Evolutionary conservation across 2,113 vertebrate genomes (phyloP).

Genomic region (Mesembrinibis cayennensis): DNA sequence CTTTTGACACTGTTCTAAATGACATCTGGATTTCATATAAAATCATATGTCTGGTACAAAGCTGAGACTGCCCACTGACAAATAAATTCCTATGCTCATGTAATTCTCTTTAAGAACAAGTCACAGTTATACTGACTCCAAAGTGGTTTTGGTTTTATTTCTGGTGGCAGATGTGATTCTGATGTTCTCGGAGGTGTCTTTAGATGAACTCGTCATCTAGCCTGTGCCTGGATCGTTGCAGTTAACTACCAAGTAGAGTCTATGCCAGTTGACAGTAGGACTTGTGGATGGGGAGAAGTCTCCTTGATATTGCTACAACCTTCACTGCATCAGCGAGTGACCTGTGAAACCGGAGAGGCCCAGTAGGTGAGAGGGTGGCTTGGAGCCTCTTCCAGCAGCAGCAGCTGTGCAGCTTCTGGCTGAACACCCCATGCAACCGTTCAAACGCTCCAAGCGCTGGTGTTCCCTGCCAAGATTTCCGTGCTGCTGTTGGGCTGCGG

Average conservation of each 20-base stretch:
- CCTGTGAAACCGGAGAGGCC: background rate
- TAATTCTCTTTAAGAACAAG: background rate
- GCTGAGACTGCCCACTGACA: slow-evolving; percentile 33
- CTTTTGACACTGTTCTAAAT: slow-evolving; percentile 40
- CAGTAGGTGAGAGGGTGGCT: background rate
- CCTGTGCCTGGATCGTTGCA: background rate
- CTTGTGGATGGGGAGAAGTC: background rate
- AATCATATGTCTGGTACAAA: slow-evolving; percentile 13
- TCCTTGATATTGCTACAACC: background rate
- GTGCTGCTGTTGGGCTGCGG: background rate
- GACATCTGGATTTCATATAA: slow-evolving; percentile 18
- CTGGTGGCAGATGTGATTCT: background rate
- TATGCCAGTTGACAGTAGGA: background rate
- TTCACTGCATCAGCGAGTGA: accelerated
- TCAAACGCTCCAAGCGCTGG: background rate
- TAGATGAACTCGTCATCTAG: background rate
- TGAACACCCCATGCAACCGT: background rate
- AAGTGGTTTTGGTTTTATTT: background rate
- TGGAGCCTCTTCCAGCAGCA: slow-evolving; percentile 2
- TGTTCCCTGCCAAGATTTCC: background rate
- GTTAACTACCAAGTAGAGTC: background rate
- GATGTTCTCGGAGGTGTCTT: background rate
- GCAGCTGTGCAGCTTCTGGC: slow-evolving; percentile 32
- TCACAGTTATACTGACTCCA: background rate
- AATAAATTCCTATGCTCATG: background rate